phyloP scores from a whole-genome alignment of 2,113 vertebrate species.

The Micromys minutus region DNA sequence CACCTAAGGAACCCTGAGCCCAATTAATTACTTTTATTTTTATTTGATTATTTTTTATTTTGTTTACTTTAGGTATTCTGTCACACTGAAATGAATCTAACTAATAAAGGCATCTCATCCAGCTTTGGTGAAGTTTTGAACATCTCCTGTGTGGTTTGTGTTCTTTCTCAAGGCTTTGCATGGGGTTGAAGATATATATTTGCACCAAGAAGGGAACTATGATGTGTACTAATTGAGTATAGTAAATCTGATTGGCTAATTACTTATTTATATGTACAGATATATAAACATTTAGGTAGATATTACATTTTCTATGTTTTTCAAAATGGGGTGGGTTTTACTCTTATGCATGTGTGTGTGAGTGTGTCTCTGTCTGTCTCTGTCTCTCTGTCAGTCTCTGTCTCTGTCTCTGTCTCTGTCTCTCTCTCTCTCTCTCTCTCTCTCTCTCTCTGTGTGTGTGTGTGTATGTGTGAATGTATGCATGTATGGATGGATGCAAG shows the following conservation, averaged over 20 bases:
- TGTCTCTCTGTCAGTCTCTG: no score
- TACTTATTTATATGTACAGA: not conserved
- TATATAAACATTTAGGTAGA: not conserved
- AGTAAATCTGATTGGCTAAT: not conserved
- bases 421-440: no score
- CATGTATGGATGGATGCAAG: no score
- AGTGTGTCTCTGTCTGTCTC: not conserved
- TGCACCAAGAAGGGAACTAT: not conserved
- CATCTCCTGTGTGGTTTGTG: fast-evolving
- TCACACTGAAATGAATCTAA: not conserved
- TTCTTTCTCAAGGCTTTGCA: not conserved
- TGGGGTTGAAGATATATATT: not conserved
- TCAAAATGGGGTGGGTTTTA: not conserved
- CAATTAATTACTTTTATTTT: not conserved
- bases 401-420: no score
- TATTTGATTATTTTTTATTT: no score
- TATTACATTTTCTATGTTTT: not conserved
- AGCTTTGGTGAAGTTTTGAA: fast-evolving
- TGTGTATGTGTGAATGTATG: not conserved
- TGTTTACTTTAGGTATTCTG: not conserved
- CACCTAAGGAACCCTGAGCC: no score
- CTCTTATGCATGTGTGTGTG: not conserved
- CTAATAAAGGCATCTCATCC: not conserved
- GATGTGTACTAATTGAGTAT: not conserved
- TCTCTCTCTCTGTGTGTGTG: no score